These are phyloP conservation scores for Perizoma affinitatum DNA, from an alignment of 2,888 invertebrate species.

Conservation along the genomic window DNA sequence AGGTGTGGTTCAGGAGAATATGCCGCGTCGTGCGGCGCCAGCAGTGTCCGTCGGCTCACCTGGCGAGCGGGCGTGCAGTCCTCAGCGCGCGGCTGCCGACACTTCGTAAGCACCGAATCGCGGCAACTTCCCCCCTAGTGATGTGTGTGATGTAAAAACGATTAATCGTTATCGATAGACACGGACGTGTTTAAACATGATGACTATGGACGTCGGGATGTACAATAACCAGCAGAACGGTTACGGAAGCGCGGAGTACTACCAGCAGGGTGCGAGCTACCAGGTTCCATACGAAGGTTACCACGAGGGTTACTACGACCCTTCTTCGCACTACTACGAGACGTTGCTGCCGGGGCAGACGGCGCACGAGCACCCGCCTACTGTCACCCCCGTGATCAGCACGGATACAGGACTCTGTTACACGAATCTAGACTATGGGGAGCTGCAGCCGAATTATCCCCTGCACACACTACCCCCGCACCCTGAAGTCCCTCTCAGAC, in stretches of 20 bases:
- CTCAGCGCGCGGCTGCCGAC: slow-evolving; percentile 51
- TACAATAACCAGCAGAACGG: slow-evolving; percentile 87
- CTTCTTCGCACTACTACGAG: slow-evolving; percentile 80
- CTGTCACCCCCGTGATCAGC: slow-evolving; percentile 87
- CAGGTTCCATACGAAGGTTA: slow-evolving; percentile 75
- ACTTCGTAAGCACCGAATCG: slow-evolving; percentile 56
- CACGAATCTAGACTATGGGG: slow-evolving; percentile 92
- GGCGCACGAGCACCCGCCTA: slow-evolving; percentile 71
- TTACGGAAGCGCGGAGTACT: slow-evolving; percentile 79
- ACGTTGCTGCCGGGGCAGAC: slow-evolving; percentile 73
- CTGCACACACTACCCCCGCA: slow-evolving; percentile 83
- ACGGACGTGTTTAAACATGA: slow-evolving; percentile 83
- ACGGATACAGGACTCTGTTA: slow-evolving; percentile 95
- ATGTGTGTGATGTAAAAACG: slow-evolving; percentile 71
- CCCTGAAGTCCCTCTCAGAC: slow-evolving; percentile 72
- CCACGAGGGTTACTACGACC: slow-evolving; percentile 77
- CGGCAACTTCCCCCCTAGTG: slow-evolving; percentile 60
- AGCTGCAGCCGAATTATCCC: slow-evolving; percentile 77
- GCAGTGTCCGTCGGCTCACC: slow-evolving; percentile 73
- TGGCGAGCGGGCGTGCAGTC: slow-evolving; percentile 72
- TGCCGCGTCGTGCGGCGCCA: slow-evolving; percentile 53
- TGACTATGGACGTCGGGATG: slow-evolving; percentile 93
- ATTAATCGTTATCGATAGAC: slow-evolving; percentile 63
- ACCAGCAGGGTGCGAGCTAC: slow-evolving; percentile 75
- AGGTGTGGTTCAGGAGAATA: slow-evolving; percentile 73